Percentiles rank a stretch among this genome's conserved stretches.
Conservation (phyloP, 2,113 vertebrate genomes). For the Todiramphus chloris region DNA sequence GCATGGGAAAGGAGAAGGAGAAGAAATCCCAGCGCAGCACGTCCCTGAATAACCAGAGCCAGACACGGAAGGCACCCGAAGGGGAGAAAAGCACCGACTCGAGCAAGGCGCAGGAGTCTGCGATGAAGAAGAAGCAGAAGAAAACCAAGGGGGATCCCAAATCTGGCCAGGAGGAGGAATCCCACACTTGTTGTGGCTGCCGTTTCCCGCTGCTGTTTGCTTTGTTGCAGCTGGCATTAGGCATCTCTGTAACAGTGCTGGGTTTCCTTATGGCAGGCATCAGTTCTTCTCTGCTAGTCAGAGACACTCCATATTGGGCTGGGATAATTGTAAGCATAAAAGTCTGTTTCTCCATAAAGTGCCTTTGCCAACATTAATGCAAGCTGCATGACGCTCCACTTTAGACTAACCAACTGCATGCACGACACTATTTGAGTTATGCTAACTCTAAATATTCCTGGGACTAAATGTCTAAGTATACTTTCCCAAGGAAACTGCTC, state of each 20-base stretch:
- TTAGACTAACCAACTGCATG: slow-evolving; percentile 76
- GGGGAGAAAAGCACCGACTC: slow-evolving; percentile 21
- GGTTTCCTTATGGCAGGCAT: slow-evolving; percentile 90
- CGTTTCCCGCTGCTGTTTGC: slow-evolving; percentile 93
- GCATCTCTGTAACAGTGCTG: slow-evolving; percentile 83
- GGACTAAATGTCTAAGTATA: not conserved
- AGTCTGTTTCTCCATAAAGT: slow-evolving; percentile 55
- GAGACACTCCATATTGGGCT: slow-evolving; percentile 98
- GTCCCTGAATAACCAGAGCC: slow-evolving; percentile 39
- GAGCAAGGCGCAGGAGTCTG: slow-evolving; percentile 15
- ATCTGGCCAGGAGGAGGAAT: slow-evolving; percentile 71
- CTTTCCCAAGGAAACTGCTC: slow-evolving; percentile 1
- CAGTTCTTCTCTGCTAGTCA: slow-evolving; percentile 89
- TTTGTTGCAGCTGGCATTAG: slow-evolving; percentile 90
- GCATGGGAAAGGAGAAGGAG: slow-evolving; percentile 69
- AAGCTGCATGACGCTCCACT: slow-evolving; percentile 65
- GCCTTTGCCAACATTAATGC: slow-evolving; percentile 68
- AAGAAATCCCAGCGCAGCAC: slow-evolving; percentile 31
- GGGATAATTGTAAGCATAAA: slow-evolving; percentile 95
- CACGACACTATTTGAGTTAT: slow-evolving; percentile 15
- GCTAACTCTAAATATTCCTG: slow-evolving; percentile 55
- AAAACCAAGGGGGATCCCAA: slow-evolving; percentile 64
- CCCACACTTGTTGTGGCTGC: slow-evolving; percentile 86
- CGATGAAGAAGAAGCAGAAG: slow-evolving; percentile 57
- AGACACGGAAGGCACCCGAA: slow-evolving; percentile 17